Evolutionary conservation across 2,888 invertebrate species (phyloP).

Genomic region (Plebejus anna): DNA sequence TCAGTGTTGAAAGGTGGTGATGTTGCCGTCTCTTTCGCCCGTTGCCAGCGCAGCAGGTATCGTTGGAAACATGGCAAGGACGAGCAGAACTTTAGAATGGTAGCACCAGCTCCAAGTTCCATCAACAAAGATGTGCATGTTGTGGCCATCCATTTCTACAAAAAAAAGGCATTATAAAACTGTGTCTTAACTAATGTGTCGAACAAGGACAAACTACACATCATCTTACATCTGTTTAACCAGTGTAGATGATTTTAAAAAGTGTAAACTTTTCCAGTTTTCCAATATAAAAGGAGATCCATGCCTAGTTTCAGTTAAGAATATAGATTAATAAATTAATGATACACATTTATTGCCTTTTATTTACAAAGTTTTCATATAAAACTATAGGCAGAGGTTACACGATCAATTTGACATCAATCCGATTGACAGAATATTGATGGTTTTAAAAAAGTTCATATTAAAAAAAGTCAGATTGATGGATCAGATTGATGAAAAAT

Average conservation of each 20-base stretch:
- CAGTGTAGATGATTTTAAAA: too few species aligned
- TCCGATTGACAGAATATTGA: too few species aligned
- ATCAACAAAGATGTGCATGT: constrained; percentile 89
- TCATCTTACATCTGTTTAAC: too few species aligned
- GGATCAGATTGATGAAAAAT: too few species aligned
- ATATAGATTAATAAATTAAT: background rate
- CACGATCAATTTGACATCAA: too few species aligned
- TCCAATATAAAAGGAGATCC: background rate
- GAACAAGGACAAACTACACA: too few species aligned
- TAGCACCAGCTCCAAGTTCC: constrained; percentile 89
- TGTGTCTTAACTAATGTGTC: too few species aligned
- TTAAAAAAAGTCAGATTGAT: too few species aligned
- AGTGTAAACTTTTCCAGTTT: background rate
- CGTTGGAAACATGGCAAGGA: constrained; percentile 83
- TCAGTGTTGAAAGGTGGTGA: constrained; percentile 86
- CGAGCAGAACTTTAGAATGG: constrained; percentile 89
- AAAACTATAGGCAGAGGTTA: background rate
- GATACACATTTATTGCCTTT: too few species aligned
- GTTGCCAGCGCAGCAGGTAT: constrained; percentile 76
- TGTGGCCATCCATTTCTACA: constrained; percentile 87
- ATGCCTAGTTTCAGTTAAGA: background rate
- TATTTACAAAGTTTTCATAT: too few species aligned
- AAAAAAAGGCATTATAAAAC: constrained; percentile 7
- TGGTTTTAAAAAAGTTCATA: too few species aligned
- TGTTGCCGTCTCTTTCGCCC: constrained; percentile 83